These are phyloP conservation scores for Pediacus dermestoides DNA, from an alignment of 2,888 invertebrate species.

Conservation along the genomic window DNA sequence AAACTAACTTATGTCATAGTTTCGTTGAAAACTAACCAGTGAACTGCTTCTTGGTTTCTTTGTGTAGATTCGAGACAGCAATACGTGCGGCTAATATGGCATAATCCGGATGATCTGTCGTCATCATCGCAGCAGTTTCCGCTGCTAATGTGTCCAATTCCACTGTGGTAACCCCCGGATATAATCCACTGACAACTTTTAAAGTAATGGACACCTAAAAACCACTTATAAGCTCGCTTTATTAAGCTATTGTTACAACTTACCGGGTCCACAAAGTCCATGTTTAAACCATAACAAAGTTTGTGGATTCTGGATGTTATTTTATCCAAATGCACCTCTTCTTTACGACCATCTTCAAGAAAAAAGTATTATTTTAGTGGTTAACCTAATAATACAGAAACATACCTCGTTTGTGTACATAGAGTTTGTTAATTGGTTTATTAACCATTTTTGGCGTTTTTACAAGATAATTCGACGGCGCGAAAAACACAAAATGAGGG, in stretches of 20 bases:
- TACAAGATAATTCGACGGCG: too few species aligned
- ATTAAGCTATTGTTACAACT: constrained; percentile 47
- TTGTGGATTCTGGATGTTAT: constrained; percentile 95
- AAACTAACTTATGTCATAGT: too few species aligned
- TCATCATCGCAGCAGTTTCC: constrained; percentile 98
- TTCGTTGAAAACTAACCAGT: constrained; percentile 66
- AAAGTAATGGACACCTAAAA: constrained; percentile 62
- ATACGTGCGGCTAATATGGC: constrained; percentile 79
- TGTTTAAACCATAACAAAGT: constrained; percentile 91
- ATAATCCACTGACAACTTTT: constrained; percentile 92
- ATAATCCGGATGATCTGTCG: constrained; percentile 96
- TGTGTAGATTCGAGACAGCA: constrained; percentile 95
- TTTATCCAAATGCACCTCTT: constrained; percentile 95
- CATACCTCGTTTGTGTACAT: constrained; percentile 55
- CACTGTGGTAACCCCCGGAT: constrained; percentile 93
- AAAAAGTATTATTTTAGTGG: too few species aligned
- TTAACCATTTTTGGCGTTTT: too few species aligned
- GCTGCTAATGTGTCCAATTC: constrained; percentile 97
- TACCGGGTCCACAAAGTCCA: constrained; percentile 96
- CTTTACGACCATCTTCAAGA: constrained; percentile 76
- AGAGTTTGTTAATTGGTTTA: constrained; percentile 50
- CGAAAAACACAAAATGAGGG: too few species aligned
- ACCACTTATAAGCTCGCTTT: too few species aligned
- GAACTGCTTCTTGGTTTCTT: constrained; percentile 94
- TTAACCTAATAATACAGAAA: constrained; percentile 25